A percentile compares a stretch with the other conserved stretches of the same genome.
Evolutionary conservation across 2,113 vertebrate genomes (phyloP).

Genomic region (Casuarius casuarius): DNA sequence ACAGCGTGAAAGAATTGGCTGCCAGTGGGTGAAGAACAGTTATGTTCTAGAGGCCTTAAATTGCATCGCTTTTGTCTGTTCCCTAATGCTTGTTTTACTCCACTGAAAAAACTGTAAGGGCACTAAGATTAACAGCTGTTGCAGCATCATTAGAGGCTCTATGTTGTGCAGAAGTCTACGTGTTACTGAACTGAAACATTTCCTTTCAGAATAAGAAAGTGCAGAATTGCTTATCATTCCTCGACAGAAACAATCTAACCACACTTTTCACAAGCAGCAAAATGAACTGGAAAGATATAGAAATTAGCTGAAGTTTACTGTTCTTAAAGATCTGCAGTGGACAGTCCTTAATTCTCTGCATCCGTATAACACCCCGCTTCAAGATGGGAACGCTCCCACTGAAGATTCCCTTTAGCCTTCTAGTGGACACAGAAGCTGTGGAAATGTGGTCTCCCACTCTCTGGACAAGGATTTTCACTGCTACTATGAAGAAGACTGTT

Average conservation of each 20-base stretch:
- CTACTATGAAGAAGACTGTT: background rate
- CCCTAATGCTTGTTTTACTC: background rate
- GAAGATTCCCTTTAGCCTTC: background rate
- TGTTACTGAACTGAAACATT: background rate
- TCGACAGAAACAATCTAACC: fast-evolving
- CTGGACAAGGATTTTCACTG: background rate
- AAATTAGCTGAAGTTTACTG: background rate
- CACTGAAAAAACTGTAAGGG: background rate
- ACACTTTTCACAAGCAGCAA: background rate
- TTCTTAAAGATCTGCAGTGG: background rate
- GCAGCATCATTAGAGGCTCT: background rate
- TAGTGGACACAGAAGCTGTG: background rate
- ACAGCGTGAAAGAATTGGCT: background rate
- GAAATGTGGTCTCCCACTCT: background rate
- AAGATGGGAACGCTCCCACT: background rate
- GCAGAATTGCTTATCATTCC: background rate
- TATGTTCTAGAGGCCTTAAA: background rate
- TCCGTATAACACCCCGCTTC: background rate
- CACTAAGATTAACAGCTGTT: background rate
- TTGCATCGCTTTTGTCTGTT: background rate
- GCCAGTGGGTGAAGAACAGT: background rate
- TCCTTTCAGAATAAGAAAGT: background rate
- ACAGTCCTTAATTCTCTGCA: background rate
- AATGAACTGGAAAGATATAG: background rate
- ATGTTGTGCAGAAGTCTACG: background rate